phyloP scores from a whole-genome alignment of 1,140 invertebrate species.

The Drosophila nigrodunni region DNA sequence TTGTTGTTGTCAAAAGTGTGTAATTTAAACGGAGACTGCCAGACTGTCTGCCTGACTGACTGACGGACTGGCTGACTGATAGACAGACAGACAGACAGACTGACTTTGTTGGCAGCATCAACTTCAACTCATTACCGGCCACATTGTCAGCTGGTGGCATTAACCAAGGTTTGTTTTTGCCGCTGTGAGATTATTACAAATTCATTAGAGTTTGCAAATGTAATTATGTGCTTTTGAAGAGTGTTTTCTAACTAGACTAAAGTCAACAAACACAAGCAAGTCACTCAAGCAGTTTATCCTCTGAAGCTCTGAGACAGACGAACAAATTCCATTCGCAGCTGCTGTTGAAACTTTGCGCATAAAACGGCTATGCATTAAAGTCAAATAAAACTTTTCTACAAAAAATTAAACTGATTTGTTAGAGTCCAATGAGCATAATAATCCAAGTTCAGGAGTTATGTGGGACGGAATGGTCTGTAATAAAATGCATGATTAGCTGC shows the following conservation, averaged over 20 bases:
- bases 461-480: not conserved
- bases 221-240: constrained; percentile 55
- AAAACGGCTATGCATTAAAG: constrained; percentile 25
- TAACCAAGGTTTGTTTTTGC: constrained; percentile 22
- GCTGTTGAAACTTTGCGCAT: constrained; percentile 25
- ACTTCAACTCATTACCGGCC: constrained; percentile 52
- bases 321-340: constrained; percentile 3
- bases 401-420: not conserved
- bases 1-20: constrained; percentile 32
- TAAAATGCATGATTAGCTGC: constrained; percentile 7
- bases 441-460: not conserved
- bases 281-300: not conserved
- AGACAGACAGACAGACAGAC: not conserved
- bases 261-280: constrained; percentile 10
- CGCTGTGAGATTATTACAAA: constrained; percentile 56
- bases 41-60: not conserved
- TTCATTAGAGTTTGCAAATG: constrained; percentile 55
- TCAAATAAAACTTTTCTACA: constrained; percentile 9
- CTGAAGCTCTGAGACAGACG: not conserved
- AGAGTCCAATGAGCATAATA: not conserved
- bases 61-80: too few relatives aligned
- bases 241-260: constrained; percentile 32
- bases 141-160: constrained; percentile 47
- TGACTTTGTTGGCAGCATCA: constrained; percentile 1
- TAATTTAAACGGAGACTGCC: constrained; percentile 28